Conservation (phyloP, 2,888 invertebrate species). For the Acronicta leporina region DNA sequence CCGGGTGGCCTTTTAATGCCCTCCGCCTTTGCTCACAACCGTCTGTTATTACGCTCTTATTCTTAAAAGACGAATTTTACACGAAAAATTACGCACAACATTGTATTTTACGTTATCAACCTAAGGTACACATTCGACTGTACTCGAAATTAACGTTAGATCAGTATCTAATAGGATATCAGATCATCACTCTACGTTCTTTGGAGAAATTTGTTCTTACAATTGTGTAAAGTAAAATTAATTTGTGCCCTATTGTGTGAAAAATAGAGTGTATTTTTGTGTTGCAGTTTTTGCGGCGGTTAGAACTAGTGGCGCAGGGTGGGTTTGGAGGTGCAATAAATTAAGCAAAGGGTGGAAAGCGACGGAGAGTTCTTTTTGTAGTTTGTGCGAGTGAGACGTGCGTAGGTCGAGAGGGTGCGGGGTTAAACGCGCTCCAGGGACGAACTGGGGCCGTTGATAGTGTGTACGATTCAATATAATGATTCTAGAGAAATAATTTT, state of each 20-base stretch:
- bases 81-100: conserved; percentile 47
- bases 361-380: conserved; percentile 88
- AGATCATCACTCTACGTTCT: conserved; percentile 76
- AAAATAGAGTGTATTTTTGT: conserved; percentile 63
- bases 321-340: conserved; percentile 85
- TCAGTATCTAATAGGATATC: conserved; percentile 77
- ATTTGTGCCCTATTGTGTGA: conserved; percentile 46
- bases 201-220: conserved; percentile 79
- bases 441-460: conserved; percentile 50
- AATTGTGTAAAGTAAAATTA: conserved; percentile 36
- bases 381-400: conserved; percentile 89
- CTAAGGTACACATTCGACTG: conserved; percentile 57
- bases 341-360: conserved; percentile 89
- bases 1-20: conserved; percentile 77
- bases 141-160: conserved; percentile 68
- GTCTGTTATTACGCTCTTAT: conserved; percentile 65
- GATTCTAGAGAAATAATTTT: too few species aligned
- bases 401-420: conserved; percentile 86
- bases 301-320: conserved; percentile 66
- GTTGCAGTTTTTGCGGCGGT: conserved; percentile 53
- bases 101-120: conserved; percentile 42
- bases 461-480: too few species aligned
- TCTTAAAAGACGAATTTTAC: conserved; percentile 77
- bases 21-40: conserved; percentile 70
- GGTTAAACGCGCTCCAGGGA: conserved; percentile 83